phyloP scores from a whole-genome alignment of 2,797 vertebrate genomes.

The Cirrhinus molitorella region DNA sequence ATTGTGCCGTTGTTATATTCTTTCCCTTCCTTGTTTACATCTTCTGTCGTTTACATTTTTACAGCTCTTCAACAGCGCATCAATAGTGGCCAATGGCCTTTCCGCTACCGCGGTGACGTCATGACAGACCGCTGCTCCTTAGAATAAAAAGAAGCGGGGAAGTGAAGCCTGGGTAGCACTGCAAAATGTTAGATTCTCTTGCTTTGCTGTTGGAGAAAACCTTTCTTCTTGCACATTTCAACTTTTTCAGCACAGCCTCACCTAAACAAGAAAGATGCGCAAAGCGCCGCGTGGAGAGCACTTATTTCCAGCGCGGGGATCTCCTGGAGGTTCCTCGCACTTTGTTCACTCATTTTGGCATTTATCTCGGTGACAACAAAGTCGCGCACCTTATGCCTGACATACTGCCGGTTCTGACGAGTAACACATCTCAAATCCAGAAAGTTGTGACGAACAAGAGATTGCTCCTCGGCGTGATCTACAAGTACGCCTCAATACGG shows the following conservation, averaged over 20 bases:
- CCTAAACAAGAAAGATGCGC: constrained; percentile 45
- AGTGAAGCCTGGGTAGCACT: not conserved
- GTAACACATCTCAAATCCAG: constrained; percentile 74
- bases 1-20: not conserved
- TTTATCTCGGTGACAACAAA: constrained; percentile 89
- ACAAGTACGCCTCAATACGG: constrained; percentile 86
- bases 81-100: constrained; percentile 57
- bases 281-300: constrained; percentile 63
- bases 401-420: constrained; percentile 84
- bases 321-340: constrained; percentile 92
- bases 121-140: constrained; percentile 41
- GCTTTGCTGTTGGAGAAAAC: constrained; percentile 83
- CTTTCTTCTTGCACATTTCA: constrained; percentile 82
- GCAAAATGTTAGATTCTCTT: constrained; percentile 81
- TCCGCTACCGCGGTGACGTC: constrained; percentile 52
- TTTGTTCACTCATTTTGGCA: constrained; percentile 93
- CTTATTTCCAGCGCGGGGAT: constrained; percentile 85
- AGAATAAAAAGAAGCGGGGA: constrained; percentile 43
- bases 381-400: constrained; percentile 97
- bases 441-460: constrained; percentile 89
- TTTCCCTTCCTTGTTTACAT: not conserved
- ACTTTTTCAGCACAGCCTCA: constrained; percentile 70
- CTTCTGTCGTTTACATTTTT: not conserved
- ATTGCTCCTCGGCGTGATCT: constrained; percentile 89
- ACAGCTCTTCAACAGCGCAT: not conserved